Base-by-base conservation (phyloP, 2,888 invertebrate genomes). In the Apotomis turbidana region DNA sequence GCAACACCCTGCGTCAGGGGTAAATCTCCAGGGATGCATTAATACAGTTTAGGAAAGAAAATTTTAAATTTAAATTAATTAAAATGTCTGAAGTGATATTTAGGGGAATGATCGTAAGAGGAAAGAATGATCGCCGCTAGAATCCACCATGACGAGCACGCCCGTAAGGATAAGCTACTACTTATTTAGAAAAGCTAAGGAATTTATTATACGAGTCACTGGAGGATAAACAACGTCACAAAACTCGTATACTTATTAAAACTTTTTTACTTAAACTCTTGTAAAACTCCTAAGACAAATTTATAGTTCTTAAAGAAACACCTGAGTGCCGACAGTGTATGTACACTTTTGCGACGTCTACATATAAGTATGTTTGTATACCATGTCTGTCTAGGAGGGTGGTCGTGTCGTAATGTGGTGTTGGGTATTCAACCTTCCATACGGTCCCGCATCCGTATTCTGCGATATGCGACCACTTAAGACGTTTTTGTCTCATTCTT, bases 371-470 rank as follows among this genome's bases (percentile, higher is more conserved):
- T 46, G 54, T 46, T 41, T 72, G 38, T 54, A 38, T 49, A 66
- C 38, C n/a, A 66, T 58, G 67, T 44, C 62, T 68, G 72, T 52
- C 68, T 63, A 52, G 62, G 58, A 63, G 72, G 68, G 72, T 63
- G 72, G 58, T 52, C 67, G 67, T 52, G 68, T 63, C 62, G 62
- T 68, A 57, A 67, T 61, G 66, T 67, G 63, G 52, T 57, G 68
- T 63, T 38, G 57, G 71, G 62, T 58, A 52, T 62, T 67, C 68
- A 72, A 63, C 68, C 57, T 72, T 46, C 46, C 52, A 52, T 58
- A 46, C 36, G 12, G 49, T 38, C 49, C 44, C 62, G 68, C 57
- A 15, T 62, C 71, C 71, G 61, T 71, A 71, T 71, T 71, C 71
- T 62, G 62, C 41, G 12, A n/a, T 71, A 58, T 27, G 49, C 44